Base-by-base conservation (phyloP, 2,888 invertebrate species). In the Tridacna crocea region DNA sequence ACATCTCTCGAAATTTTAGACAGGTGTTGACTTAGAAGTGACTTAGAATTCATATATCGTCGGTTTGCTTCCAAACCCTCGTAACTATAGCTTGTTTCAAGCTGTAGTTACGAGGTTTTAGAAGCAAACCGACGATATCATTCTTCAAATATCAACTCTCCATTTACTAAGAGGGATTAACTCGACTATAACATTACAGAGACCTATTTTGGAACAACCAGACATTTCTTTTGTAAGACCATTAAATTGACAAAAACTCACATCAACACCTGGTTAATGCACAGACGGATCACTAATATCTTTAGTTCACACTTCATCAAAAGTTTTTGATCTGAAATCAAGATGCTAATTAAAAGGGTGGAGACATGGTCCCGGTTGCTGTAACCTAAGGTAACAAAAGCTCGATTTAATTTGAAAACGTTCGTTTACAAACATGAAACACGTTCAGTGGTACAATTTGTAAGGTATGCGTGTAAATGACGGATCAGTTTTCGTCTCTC, bases 201-300 rank as follows among this genome's bases (percentile, higher is more conserved):
- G 19, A 55, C 55, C 19, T 19, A 55, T 55, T 55, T 15, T 3
- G 55, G 19, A 55, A 55, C 55, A 55, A 19, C 6, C 19, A 55
- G 19, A 55, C 17, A 19, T 19, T 55, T 55, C 15, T 47, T 66
- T 19, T 51, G 51, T 70, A 22, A 70, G 2, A 4, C 22, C n/a
- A 70, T 70, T 48, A 51, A 22, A 22, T 24, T 17, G 46, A 22
- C 51, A 48, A 70, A 36, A 48, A 70, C 15, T 70, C 22, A 24
- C 70, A 70, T 70, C 70, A 70, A 70, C 70, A 70, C 70, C 70
- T 70, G 70, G 10, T 70, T 26, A 70, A 51, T 51, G 22, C 22
- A 13, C 0, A 22, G 15, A 48, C 48, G 8, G 19, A 51, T 70
- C 48, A 22, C 51, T 8, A n/a, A 70, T 70, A 70, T 70, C 70